These are phyloP conservation scores for Stictocephala bisonia DNA, from an alignment of 2,888 invertebrate species.

Conservation along the genomic window DNA sequence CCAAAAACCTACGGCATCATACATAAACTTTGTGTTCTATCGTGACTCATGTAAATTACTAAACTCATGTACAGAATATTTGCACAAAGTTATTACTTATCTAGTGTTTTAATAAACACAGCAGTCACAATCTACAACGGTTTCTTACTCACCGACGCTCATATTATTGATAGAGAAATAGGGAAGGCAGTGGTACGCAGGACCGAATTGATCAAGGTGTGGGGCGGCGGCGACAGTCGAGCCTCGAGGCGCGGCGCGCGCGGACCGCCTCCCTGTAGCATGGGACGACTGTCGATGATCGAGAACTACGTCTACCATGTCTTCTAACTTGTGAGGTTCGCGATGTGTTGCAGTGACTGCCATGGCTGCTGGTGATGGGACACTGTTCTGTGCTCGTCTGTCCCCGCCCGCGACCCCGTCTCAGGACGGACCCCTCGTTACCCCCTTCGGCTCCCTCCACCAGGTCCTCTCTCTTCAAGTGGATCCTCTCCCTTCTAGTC, in stretches of 20 bases:
- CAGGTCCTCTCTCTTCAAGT: slow-evolving; percentile 39
- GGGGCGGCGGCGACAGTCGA: background rate
- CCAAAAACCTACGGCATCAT: too few relatives aligned
- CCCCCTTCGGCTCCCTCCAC: slow-evolving; percentile 1
- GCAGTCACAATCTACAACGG: too few relatives aligned
- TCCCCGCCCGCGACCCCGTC: slow-evolving; percentile 8
- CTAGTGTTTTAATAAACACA: too few relatives aligned
- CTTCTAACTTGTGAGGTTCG: slow-evolving; percentile 4
- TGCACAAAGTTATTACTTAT: too few relatives aligned
- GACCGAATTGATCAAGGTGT: slow-evolving; percentile 8
- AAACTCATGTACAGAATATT: too few relatives aligned
- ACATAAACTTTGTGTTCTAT: too few relatives aligned
- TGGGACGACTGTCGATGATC: slow-evolving; percentile 41
- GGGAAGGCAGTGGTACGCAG: too few relatives aligned
- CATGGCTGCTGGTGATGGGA: slow-evolving; percentile 36
- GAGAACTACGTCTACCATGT: slow-evolving; percentile 43
- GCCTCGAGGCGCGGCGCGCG: background rate
- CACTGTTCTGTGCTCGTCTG: slow-evolving; percentile 44
- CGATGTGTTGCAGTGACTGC: background rate
- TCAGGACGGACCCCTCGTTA: slow-evolving; percentile 8
- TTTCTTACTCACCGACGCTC: too few relatives aligned
- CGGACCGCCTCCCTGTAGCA: background rate
- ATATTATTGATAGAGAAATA: too few relatives aligned
- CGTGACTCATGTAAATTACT: too few relatives aligned
- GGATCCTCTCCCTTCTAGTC: slow-evolving; percentile 34